phyloP scores from a whole-genome alignment of 2,888 invertebrate genomes.

The Caenorhabditis macrosperma region DNA sequence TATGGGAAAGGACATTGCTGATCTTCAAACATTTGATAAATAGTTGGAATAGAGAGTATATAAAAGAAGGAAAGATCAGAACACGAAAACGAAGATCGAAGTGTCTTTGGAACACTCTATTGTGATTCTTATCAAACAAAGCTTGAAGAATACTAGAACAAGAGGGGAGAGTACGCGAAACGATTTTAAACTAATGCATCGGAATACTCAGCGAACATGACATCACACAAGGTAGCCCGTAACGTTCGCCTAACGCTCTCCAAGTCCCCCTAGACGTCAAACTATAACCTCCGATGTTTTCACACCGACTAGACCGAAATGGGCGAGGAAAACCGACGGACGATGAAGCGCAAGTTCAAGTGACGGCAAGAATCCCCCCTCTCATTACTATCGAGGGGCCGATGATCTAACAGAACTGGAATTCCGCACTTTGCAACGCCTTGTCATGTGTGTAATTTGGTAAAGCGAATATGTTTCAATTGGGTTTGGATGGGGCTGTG shows the following conservation, averaged over 20 bases:
- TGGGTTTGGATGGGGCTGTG: conserved; percentile 39
- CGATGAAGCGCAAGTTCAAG: conserved; percentile 56
- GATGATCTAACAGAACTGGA: conserved; percentile 55
- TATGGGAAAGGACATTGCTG: no score
- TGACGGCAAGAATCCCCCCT: conserved; percentile 34
- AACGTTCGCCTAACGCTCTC: conserved; percentile 37
- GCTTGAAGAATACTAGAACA: conserved; percentile 6
- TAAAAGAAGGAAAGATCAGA: conserved; percentile 23
- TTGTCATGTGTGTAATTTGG: conserved; percentile 57
- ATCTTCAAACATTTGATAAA: no score
- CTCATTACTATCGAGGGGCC: conserved; percentile 51
- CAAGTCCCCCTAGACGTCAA: conserved; percentile 1
- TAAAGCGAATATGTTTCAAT: conserved; percentile 58
- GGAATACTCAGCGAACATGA: conserved; percentile 48
- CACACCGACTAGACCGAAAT: conserved; percentile 32
- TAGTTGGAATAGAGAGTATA: no score
- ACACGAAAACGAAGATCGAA: conserved; percentile 2
- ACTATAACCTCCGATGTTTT: conserved; percentile 38
- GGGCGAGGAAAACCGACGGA: conserved; percentile 25
- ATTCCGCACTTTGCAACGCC: conserved; percentile 51
- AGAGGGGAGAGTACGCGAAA: conserved; percentile 1
- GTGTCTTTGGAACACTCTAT: conserved; percentile 1
- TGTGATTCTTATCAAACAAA: conserved; percentile 6
- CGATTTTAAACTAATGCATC: neutral
- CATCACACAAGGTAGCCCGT: conserved; percentile 7